Evolutionary conservation across 2,797 vertebrate genomes (phyloP).

Genomic region (Neoniphon sammara): DNA sequence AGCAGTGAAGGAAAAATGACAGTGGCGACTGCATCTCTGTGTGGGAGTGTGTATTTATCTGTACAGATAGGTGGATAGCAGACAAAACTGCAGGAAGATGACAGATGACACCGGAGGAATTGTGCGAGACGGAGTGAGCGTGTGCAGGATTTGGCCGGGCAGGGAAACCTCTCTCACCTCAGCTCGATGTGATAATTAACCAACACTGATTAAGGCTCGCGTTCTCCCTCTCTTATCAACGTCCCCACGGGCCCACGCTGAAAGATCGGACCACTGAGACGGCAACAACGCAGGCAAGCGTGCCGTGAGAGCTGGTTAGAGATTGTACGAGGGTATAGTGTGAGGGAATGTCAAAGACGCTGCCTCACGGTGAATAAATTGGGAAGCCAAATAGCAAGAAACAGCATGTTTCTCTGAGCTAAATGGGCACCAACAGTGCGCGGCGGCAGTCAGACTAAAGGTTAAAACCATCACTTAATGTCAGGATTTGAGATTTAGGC

Average conservation of each 20-base stretch:
- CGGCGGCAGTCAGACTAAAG: constrained; percentile 51
- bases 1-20: neutral
- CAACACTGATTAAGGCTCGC: constrained; percentile 76
- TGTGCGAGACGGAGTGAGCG: constrained; percentile 15
- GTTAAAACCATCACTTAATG: constrained; percentile 70
- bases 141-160: constrained; percentile 41
- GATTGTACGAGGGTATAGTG: constrained; percentile 22
- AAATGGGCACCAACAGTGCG: constrained; percentile 31
- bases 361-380: constrained; percentile 47
- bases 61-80: neutral
- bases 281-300: constrained; percentile 43
- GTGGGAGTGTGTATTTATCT: neutral
- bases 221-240: constrained; percentile 70
- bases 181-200: constrained; percentile 80
- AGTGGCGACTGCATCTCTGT: neutral
- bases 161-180: constrained; percentile 73
- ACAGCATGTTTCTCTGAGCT: constrained; percentile 38
- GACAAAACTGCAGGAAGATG: neutral
- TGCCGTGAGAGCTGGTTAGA: constrained; percentile 45
- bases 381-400: constrained; percentile 42
- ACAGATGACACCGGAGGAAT: neutral
- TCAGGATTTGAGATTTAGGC: constrained; percentile 40
- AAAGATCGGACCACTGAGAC: constrained; percentile 58
- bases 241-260: constrained; percentile 58
- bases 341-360: constrained; percentile 17